phyloP scores from a whole-genome alignment of 2,888 invertebrate species.

The Hoplodrina ambigua region DNA sequence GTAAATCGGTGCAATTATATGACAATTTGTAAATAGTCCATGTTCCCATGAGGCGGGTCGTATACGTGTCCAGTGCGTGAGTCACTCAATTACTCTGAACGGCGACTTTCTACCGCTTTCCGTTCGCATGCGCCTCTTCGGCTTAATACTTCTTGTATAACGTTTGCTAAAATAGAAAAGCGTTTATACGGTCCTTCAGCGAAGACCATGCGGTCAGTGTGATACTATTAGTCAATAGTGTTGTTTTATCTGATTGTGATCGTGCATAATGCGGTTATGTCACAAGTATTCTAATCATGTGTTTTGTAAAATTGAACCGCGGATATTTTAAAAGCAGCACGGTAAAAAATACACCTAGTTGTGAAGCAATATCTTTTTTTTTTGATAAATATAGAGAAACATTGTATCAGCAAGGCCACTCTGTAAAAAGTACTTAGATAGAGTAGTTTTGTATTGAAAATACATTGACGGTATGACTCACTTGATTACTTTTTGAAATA shows the following conservation, averaged over 20 bases:
- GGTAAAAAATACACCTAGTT: constrained; percentile 10
- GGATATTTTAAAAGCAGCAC: constrained; percentile 11
- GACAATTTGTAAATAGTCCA: constrained; percentile 78
- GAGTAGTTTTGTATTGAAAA: constrained; percentile 47
- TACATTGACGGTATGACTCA: constrained; percentile 53
- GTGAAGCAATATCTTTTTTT: constrained; percentile 47
- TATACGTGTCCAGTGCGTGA: constrained; percentile 77
- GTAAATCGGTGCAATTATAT: constrained; percentile 73
- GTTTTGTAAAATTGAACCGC: constrained; percentile 7
- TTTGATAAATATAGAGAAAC: constrained; percentile 48
- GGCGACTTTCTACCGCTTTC: constrained; percentile 82
- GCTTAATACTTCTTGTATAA: constrained; percentile 81
- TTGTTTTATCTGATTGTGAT: constrained; percentile 20
- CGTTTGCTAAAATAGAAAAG: constrained; percentile 86
- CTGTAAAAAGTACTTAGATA: constrained; percentile 53
- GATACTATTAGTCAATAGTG: constrained; percentile 17
- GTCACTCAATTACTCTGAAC: constrained; percentile 76
- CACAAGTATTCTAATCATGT: constrained; percentile 20
- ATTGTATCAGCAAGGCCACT: constrained; percentile 50
- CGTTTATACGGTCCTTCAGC: constrained; percentile 71
- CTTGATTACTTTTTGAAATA: constrained; percentile 50
- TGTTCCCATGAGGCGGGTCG: constrained; percentile 65
- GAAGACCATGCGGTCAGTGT: constrained; percentile 52
- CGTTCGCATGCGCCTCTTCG: constrained; percentile 76
- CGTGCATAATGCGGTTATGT: constrained; percentile 17